Percentiles rank a stretch among this genome's conserved stretches.
Conservation (phyloP, 2,888 invertebrate genomes). For the Drosophila tripunctata region DNA sequence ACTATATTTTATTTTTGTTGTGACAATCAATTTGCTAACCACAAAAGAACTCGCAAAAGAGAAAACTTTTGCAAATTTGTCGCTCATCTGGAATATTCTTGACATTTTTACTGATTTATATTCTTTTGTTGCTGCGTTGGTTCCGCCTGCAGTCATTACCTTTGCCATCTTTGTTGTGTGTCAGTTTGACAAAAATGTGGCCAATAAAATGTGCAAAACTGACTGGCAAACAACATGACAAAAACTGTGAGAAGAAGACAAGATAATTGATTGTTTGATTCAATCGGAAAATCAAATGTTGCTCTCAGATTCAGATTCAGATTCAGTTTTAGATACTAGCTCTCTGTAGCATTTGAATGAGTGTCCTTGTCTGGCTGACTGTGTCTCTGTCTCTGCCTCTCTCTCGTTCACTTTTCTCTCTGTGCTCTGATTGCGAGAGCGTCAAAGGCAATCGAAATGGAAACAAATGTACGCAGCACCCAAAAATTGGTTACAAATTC, state of each 20-base stretch:
- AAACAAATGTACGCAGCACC: constrained; percentile 64
- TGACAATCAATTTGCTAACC: background rate
- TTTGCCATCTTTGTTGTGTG: constrained; percentile 15
- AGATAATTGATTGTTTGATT: constrained; percentile 79
- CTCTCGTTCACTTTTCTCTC: too few species aligned
- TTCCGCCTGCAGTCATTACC: constrained; percentile 39
- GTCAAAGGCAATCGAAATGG: constrained; percentile 69
- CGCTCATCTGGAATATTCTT: constrained; percentile 27
- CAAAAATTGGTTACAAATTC: constrained; percentile 76
- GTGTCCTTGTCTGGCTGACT: constrained; percentile 43
- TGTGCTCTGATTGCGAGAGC: constrained; percentile 73
- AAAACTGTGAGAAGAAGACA: constrained; percentile 51
- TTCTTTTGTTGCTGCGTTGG: constrained; percentile 1
- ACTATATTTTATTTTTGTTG: background rate
- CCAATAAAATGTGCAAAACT: constrained; percentile 66
- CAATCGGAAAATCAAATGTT: constrained; percentile 75
- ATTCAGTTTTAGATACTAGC: constrained; percentile 1
- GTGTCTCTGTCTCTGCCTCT: constrained; percentile 50
- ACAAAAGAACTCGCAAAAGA: background rate
- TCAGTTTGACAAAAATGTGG: constrained; percentile 59
- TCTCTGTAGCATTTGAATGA: constrained; percentile 34
- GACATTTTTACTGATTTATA: constrained; percentile 24
- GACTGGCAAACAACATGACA: constrained; percentile 31
- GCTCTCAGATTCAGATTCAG: constrained; percentile 37
- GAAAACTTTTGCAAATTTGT: constrained; percentile 20